phyloP scores from a whole-genome alignment of 2,888 invertebrate species.

The Uropetala carovei region DNA sequence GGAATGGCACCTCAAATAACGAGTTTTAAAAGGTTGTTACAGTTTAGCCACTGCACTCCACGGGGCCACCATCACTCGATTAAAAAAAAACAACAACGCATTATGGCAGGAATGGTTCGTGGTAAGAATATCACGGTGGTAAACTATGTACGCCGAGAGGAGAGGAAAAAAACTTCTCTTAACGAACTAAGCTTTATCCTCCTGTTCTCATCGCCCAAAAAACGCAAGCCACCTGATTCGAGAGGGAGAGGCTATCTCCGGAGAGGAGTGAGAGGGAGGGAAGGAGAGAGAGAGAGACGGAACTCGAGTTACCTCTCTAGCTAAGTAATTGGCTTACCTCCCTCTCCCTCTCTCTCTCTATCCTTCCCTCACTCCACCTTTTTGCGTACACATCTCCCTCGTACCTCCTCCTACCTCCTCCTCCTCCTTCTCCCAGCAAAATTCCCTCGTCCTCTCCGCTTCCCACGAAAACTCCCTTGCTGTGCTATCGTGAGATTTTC shows the following conservation, averaged over 20 bases:
- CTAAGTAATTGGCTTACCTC: conserved; percentile 32
- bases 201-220: neutral
- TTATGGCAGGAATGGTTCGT: neutral
- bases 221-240: conserved; percentile 10
- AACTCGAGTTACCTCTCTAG: neutral
- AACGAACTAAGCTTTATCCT: neutral
- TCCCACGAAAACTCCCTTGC: conserved; percentile 11
- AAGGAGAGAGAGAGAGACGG: neutral
- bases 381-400: neutral
- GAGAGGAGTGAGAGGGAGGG: no score
- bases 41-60: neutral
- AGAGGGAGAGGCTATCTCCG: neutral
- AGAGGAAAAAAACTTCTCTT: conserved; percentile 11
- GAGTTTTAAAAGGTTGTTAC: no score
- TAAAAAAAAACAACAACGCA: neutral
- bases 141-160: neutral
- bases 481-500: conserved; percentile 32
- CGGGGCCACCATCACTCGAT: neutral
- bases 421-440: neutral
- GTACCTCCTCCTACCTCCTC: neutral
- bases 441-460: neutral
- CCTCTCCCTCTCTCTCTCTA: neutral
- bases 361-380: neutral
- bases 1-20: no score
- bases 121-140: neutral